Base-by-base conservation (phyloP, 2,797 vertebrate species). In the Siniperca undulata region DNA sequence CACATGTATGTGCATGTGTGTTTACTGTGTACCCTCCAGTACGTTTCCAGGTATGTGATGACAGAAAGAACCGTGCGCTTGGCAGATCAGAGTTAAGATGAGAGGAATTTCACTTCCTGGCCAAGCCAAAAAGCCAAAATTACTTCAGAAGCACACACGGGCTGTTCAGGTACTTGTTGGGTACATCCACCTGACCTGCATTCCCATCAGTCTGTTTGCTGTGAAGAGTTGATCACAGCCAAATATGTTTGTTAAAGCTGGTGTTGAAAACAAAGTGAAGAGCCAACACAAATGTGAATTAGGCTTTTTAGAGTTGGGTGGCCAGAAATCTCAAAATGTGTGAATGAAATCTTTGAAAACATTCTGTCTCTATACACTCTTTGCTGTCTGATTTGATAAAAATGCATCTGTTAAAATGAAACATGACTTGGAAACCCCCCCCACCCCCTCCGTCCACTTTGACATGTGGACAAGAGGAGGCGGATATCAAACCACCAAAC, bases 41-140 rank as follows among this genome's bases (percentile, higher is more conserved):
- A 48, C 4, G 40, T 91, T 87, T 88, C 80, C 86, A 78, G 87
- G 83, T 90, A 86, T 89, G 87, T 90, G 89, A 91, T 56, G 80
- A 80, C 13, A 17, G 58, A 82, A 44, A 20, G 20, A 83, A 50
- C 38, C 17, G 0, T 30, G 20, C 0, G 40, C 22, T 50, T 19
- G 52, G 55, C 76, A 65, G 87, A 88, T 89, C 83, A 87, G 34
- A 85, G 73, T 61, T 7, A 48, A 69, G 80, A 90, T 86, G 77
- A 89, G 77, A 87, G 65, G 60, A 62, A 65, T 46, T 69, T 80
- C 3, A 16, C 22, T 83, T 82, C 72, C 73, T 81, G 80, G 87
- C 79, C 52, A 48, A 85, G 50, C 24, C 64, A 27, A 77, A 74
- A 77, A 82, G 74, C 53, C 61, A n/a, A 55, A 46, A 71, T 56